Percentiles rank a stretch among this genome's conserved stretches.
These are phyloP conservation scores for Lithophane socia DNA, from an alignment of 2,888 invertebrate species.

Conservation along the genomic window DNA sequence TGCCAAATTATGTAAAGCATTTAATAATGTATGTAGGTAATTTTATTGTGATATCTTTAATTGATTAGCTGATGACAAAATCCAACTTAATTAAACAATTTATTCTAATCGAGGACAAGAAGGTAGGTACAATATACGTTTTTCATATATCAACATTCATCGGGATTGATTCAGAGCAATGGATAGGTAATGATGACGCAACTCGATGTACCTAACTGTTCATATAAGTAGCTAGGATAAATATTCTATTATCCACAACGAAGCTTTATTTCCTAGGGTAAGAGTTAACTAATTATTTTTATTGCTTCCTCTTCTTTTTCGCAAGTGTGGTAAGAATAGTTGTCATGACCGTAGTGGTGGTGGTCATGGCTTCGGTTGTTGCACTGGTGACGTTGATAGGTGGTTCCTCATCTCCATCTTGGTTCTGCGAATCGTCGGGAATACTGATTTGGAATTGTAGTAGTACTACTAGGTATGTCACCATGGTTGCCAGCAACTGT, in stretches of 20 bases:
- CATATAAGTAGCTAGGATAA: neutral
- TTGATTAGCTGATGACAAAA: neutral
- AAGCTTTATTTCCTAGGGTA: neutral
- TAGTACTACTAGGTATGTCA: slow-evolving; percentile 93
- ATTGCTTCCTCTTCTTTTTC: slow-evolving; percentile 83
- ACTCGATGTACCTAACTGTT: slow-evolving; percentile 3
- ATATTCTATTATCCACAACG: neutral
- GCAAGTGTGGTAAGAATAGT: slow-evolving; percentile 82
- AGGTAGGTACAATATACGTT: neutral
- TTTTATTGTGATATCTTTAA: neutral
- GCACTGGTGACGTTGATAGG: slow-evolving; percentile 66
- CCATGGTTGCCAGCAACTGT: slow-evolving; percentile 93
- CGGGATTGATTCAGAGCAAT: slow-evolving; percentile 10
- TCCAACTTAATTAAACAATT: neutral
- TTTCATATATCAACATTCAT: neutral
- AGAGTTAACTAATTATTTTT: slow-evolving; percentile 34
- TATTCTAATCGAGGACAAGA: neutral
- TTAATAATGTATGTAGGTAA: neutral
- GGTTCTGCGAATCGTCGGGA: slow-evolving; percentile 88
- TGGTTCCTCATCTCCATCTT: slow-evolving; percentile 58
- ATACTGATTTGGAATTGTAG: slow-evolving; percentile 95
- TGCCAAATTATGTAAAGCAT: neutral
- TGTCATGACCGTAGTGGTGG: slow-evolving; percentile 76
- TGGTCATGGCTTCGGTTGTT: slow-evolving; percentile 72
- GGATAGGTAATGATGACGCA: neutral